Conservation (phyloP, 2,113 vertebrate species). For the human (Homo sapiens) region DNA sequence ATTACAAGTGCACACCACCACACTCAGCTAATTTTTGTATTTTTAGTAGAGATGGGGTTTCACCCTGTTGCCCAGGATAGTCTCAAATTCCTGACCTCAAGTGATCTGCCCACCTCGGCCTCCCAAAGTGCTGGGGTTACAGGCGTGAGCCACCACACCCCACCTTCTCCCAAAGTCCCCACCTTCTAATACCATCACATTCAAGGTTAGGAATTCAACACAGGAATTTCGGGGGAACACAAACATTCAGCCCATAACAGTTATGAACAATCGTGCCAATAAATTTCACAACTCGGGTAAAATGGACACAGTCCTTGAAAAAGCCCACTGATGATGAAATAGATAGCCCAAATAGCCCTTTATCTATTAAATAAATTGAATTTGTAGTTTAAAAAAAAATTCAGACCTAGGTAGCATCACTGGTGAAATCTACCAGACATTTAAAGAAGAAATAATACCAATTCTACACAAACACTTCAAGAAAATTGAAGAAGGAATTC, state of each 20-base stretch:
- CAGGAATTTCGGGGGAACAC: background rate
- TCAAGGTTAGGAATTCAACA: background rate
- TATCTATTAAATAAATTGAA: conserved; percentile 16
- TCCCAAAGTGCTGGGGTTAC: too few species aligned
- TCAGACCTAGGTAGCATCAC: background rate
- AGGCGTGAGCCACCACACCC: too few species aligned
- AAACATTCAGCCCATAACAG: background rate
- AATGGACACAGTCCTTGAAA: background rate
- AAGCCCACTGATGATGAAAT: background rate
- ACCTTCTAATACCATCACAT: background rate
- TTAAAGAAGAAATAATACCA: background rate
- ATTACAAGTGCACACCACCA: too few species aligned
- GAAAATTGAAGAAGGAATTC: background rate
- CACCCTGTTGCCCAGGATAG: too few species aligned
- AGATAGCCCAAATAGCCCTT: background rate
- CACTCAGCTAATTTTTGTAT: too few species aligned
- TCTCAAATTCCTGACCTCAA: too few species aligned
- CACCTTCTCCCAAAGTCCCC: background rate
- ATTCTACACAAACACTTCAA: background rate
- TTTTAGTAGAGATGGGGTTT: too few species aligned
- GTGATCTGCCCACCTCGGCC: too few species aligned
- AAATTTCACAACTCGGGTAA: background rate
- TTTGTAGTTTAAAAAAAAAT: background rate
- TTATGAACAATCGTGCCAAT: background rate
- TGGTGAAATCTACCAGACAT: background rate